Conservation (phyloP, 1,140 invertebrate genomes). For the Trichonephila inaurata region DNA sequence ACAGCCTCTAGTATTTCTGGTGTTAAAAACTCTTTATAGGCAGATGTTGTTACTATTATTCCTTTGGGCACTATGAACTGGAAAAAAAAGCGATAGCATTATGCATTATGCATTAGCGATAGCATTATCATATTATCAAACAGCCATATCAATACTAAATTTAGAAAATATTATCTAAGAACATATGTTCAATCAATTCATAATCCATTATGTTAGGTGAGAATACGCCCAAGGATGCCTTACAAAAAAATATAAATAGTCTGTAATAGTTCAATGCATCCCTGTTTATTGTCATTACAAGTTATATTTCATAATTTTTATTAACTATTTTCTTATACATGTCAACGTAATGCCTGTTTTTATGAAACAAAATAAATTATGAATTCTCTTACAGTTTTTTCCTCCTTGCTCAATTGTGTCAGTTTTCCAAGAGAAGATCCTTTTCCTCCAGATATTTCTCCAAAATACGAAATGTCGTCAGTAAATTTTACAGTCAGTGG, state of each 20-base stretch:
- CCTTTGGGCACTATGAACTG: slow-evolving; percentile 16
- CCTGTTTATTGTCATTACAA: no score
- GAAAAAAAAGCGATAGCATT: background rate
- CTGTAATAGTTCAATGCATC: no score
- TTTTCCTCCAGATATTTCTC: slow-evolving; percentile 86
- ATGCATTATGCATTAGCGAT: no score
- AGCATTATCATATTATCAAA: no score
- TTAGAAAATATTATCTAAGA: no score
- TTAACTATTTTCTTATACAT: no score
- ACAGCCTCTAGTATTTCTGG: background rate
- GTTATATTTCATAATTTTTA: no score
- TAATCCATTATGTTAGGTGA: no score
- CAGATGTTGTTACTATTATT: slow-evolving; percentile 12
- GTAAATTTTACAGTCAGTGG: slow-evolving; percentile 81
- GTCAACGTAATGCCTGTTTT: background rate
- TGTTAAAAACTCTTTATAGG: background rate
- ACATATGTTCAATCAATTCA: no score
- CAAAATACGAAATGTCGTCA: slow-evolving; percentile 81
- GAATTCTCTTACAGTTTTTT: background rate
- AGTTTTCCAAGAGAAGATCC: slow-evolving; percentile 86
- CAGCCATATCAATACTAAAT: no score
- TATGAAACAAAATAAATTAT: background rate
- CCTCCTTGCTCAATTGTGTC: slow-evolving; percentile 76
- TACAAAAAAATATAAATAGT: no score
- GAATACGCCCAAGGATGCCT: no score